Percentiles rank a stretch among this genome's conserved stretches.
Evolutionary conservation across 2,888 invertebrate species (phyloP).

Genomic region (Rhagonycha lutea): DNA sequence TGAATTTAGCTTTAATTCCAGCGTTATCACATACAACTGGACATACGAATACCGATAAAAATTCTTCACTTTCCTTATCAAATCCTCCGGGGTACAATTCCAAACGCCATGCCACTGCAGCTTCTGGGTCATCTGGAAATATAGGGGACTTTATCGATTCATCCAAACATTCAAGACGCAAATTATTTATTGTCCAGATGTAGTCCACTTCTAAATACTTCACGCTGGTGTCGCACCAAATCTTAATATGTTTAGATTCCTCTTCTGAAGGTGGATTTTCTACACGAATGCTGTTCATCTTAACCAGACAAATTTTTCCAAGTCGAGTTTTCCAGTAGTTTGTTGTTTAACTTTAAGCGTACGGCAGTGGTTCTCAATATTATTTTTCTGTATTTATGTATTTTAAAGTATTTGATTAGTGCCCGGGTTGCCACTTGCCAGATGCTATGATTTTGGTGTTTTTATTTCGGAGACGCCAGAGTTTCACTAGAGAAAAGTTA

Average conservation of each 20-base stretch:
- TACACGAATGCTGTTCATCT: not conserved
- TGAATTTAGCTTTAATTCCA: too few relatives aligned
- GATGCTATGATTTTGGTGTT: too few relatives aligned
- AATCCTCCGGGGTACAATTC: constrained; percentile 99
- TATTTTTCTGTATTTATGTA: too few relatives aligned
- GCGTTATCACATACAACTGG: constrained; percentile 99
- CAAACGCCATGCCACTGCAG: constrained; percentile 99
- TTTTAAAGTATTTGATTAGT: too few relatives aligned
- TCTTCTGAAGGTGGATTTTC: not conserved
- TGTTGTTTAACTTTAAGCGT: too few relatives aligned
- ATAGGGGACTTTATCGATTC: constrained; percentile 99
- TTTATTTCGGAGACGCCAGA: too few relatives aligned
- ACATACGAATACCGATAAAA: constrained; percentile 96
- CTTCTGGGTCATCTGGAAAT: constrained; percentile 98
- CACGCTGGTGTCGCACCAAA: constrained; percentile 53
- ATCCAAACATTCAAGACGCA: constrained; percentile 99
- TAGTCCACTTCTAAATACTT: constrained; percentile 99
- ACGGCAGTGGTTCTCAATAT: too few relatives aligned
- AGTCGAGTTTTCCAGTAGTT: too few relatives aligned
- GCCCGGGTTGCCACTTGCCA: too few relatives aligned
- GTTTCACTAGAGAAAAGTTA: too few relatives aligned
- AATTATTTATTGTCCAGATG: constrained; percentile 99
- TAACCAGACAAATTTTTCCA: too few relatives aligned
- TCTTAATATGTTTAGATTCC: not conserved
- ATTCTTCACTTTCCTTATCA: constrained; percentile 99